Evolutionary conservation across 30 jellyfish, hydroid and myxozoan species (phyloP).

Genomic region (Calvadosia cruxmelitensis): DNA sequence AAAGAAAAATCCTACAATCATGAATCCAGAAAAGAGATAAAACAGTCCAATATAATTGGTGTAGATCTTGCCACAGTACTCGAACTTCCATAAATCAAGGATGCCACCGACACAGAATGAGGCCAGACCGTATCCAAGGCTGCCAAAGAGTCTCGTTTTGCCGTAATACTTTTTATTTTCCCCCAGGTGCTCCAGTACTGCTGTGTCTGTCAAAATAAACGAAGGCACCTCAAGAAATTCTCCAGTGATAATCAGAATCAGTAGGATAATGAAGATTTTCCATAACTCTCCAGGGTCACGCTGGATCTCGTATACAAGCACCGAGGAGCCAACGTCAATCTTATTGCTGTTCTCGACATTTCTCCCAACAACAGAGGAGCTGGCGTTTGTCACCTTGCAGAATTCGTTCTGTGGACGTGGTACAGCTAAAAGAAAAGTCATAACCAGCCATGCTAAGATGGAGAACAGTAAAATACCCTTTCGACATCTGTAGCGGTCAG

Average conservation of each 20-base stretch:
- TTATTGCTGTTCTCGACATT: background rate
- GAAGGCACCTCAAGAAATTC: slow-evolving; percentile 99
- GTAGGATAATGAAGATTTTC: slow-evolving; percentile 51
- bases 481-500: slow-evolving; percentile 78
- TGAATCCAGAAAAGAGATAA: slow-evolving; percentile 73
- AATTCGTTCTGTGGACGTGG: slow-evolving; percentile 87
- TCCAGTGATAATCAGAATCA: slow-evolving; percentile 71
- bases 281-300: slow-evolving; percentile 57
- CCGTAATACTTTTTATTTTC: slow-evolving; percentile 80
- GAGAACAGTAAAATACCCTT: slow-evolving; percentile 76
- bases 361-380: too few relatives aligned
- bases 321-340: background rate
- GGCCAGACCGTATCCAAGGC: slow-evolving; percentile 97
- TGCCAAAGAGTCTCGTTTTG: slow-evolving; percentile 84
- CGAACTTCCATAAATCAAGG: slow-evolving; percentile 56
- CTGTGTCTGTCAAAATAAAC: slow-evolving; percentile 88
- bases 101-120: slow-evolving; percentile 85
- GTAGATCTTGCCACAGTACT: slow-evolving; percentile 63
- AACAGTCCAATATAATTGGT: slow-evolving; percentile 68
- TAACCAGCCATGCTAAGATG: slow-evolving; percentile 88
- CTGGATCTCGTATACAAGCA: slow-evolving; percentile 36
- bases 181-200: slow-evolving; percentile 80
- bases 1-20: slow-evolving; percentile 70
- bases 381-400: slow-evolving; percentile 43
- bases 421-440: slow-evolving; percentile 83